Base-by-base conservation (phyloP, 2,797 vertebrate species). In the Saxicola maurus region DNA sequence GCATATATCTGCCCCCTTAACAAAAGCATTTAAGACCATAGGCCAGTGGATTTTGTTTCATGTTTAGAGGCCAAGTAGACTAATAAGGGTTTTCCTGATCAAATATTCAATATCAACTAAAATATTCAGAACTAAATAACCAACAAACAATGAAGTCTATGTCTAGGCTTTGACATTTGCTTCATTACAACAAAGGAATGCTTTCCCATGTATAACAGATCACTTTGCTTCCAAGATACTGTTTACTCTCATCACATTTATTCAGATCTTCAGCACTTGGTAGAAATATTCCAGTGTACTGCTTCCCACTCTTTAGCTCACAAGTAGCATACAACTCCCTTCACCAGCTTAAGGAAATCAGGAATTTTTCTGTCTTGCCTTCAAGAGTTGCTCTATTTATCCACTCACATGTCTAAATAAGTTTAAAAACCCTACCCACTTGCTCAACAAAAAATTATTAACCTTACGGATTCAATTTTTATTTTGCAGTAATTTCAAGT, bases 271-370 rank as follows among this genome's bases (percentile, higher is more conserved):
- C 53, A 74, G 43, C 8, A 31, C 11, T 23, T 45, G 20, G 55
- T 21, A 52, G 27, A 76, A 46, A 2, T 43, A 73, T 48, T 77
- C 10, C 37, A 24, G 23, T 15, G 31, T 51, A 21, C 20, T 81
- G 12, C 16, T 62, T 52, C 18, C 5, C 24, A 31, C 18, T 30
- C 10, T 62, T 74, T 45, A 71, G 18, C 19, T 67, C 31, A 38
- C 1, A 1, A 62, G 46, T 37, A 67, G 16, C 3, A 40, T 7
- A 16, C 0, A 1, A n/a, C 4, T 21, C 8, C 25, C 6, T 13
- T 57, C 2, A 3, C 4, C 6, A 27, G 3, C 18, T 30, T 56
- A 24, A 28, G 17, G 28, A 48, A 59, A 24, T 31, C 3, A 14
- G 5, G 10, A 19, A 23, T 43, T 74, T 81, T 91, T 40, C 37